Evolutionary conservation across 2,797 vertebrate genomes (phyloP).

Genomic region (Microhierax caerulescens): DNA sequence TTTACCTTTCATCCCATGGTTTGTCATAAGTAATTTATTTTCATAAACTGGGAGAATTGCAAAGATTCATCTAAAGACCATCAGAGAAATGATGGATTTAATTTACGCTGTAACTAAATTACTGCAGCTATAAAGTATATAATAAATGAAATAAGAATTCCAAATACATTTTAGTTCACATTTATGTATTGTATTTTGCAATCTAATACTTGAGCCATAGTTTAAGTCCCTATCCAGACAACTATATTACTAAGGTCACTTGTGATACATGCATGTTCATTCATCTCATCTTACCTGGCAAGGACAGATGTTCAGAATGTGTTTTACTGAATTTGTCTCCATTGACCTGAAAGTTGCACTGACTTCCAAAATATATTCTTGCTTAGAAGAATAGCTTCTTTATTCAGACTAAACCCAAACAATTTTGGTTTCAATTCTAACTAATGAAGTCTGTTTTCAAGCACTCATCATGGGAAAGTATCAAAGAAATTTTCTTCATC

Average conservation of each 20-base stretch:
- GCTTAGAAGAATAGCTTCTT: neutral
- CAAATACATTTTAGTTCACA: neutral
- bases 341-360: neutral
- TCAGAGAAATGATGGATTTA: neutral
- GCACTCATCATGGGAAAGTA: neutral
- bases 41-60: neutral
- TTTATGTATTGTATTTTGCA: neutral
- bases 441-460: slow-evolving; percentile 5
- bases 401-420: neutral
- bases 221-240: neutral
- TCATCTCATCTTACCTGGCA: neutral
- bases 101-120: neutral
- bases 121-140: neutral
- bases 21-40: neutral
- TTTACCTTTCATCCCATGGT: neutral
- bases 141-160: neutral
- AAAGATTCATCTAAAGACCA: neutral
- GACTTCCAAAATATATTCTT: neutral
- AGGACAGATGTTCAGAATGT: neutral
- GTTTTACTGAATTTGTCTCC: neutral
- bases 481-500: neutral
- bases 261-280: neutral
- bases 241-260: neutral
- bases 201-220: neutral
- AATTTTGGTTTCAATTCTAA: neutral